phyloP scores from a whole-genome alignment of 2,797 vertebrate species.

The Pitangus sulphuratus region DNA sequence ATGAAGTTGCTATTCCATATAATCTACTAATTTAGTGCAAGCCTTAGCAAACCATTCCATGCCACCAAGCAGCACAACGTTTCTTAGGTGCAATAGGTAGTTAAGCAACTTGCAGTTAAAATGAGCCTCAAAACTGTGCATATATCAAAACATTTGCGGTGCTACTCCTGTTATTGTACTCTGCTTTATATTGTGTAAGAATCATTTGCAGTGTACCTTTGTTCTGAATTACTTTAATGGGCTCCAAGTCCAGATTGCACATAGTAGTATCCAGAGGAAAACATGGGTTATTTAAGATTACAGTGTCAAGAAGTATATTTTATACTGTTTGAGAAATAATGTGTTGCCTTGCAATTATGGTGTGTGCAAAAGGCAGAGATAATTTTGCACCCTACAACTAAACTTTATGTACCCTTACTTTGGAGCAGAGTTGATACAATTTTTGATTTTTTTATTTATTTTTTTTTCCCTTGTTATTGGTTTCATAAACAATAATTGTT shows the following conservation, averaged over 20 bases:
- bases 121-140: neutral
- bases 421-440: neutral
- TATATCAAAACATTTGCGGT: neutral
- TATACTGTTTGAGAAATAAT: neutral
- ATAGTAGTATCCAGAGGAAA: neutral
- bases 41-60: neutral
- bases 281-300: neutral
- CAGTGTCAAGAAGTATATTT: neutral
- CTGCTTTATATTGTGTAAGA: neutral
- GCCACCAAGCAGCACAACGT: neutral
- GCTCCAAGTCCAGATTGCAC: neutral
- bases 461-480: neutral
- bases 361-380: neutral
- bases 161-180: neutral
- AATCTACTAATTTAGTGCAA: neutral
- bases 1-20: neutral
- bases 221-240: conserved; percentile 12
- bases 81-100: neutral
- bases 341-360: neutral
- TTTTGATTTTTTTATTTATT: neutral
- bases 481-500: neutral
- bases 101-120: neutral
- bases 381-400: neutral
- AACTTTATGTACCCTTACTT: neutral
- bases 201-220: neutral